Evolutionary conservation across 1,140 invertebrate genomes (phyloP), one percentile per base, ranked within the genome.

Genomic region (Kradibia gibbosae): DNA sequence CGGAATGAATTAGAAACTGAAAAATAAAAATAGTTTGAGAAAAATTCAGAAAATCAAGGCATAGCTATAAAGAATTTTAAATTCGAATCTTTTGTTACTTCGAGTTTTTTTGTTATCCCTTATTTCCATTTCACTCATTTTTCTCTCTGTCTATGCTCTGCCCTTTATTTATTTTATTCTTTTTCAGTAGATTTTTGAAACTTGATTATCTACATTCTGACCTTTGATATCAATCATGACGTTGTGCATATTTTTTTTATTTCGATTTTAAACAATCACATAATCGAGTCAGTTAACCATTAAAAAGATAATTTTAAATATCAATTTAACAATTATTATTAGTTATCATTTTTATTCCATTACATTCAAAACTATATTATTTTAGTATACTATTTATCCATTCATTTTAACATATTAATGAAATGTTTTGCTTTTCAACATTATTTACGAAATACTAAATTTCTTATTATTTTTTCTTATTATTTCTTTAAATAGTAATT

Each of bases 171-270:
- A n/a, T n/a, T n/a, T n/a, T n/a, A n/a, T 22, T 65, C 65, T 53
- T 5, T 53, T 42, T 34, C 13, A 22, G 2, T 3, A 8, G 11
- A 0, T 55, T 25, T 17, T 3, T 39, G 65, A 78, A 55, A 78
- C 45, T 62, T 53, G 76, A 78, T 78, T 67, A 78, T 48, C 22
- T 45, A 31, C 76, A 70, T 78, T 78, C 20, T 70, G 10, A 67
- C 31, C 62, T 53, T 78, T 70, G 25, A 50, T 78, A 78, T 70
- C 45, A 53, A 53, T 78, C 39, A 22, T 36, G 20, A 74, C 62
- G 22, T 22, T 48, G 31, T 62, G n/a, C n/a, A 31, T 45, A 55
- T 28, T 42, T 39, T 10, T 10, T 4, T 65, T 3, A 28, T 77
- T 62, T 77, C 20, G 8, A 62, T 48, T 77, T 22, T 0, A 34